phyloP scores from a whole-genome alignment of 2,888 invertebrate genomes.

The Sphecodes monilicornis region DNA sequence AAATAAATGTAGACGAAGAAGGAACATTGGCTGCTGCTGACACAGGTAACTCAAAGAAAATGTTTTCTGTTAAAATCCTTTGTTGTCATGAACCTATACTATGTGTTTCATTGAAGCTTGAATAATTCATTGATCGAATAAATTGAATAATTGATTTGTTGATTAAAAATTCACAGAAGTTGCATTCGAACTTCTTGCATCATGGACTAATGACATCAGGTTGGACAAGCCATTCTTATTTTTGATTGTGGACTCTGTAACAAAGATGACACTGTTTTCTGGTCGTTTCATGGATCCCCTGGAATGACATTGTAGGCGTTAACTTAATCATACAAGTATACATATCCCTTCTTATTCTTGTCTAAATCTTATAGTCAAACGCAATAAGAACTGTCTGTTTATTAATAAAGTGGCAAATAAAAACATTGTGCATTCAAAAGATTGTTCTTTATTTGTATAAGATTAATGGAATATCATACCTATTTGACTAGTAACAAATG shows the following conservation, averaged over 20 bases:
- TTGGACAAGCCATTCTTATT: constrained; percentile 89
- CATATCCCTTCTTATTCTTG: not conserved
- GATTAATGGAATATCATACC: not conserved
- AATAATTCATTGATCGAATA: not conserved
- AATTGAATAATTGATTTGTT: not conserved
- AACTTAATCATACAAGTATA: not conserved
- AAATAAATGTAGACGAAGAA: constrained; percentile 88
- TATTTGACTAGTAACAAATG: constrained; percentile 51
- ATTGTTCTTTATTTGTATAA: constrained; percentile 39
- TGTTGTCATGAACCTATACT: not conserved
- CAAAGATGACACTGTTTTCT: constrained; percentile 87
- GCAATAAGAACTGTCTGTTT: not conserved
- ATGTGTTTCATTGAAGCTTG: not conserved
- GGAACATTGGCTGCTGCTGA: constrained; percentile 89
- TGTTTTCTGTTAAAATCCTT: not conserved
- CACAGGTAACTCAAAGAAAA: constrained; percentile 81
- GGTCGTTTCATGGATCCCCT: constrained; percentile 87
- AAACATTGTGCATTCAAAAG: not conserved
- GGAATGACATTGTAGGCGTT: constrained; percentile 2
- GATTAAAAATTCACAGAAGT: constrained; percentile 26
- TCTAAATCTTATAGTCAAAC: not conserved
- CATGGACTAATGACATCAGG: constrained; percentile 81
- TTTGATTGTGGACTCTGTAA: constrained; percentile 86
- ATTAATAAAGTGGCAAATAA: not conserved
- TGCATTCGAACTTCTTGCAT: constrained; percentile 82